phyloP scores from a whole-genome alignment of 1,140 invertebrate species.

The Conopomorpha cramerella region DNA sequence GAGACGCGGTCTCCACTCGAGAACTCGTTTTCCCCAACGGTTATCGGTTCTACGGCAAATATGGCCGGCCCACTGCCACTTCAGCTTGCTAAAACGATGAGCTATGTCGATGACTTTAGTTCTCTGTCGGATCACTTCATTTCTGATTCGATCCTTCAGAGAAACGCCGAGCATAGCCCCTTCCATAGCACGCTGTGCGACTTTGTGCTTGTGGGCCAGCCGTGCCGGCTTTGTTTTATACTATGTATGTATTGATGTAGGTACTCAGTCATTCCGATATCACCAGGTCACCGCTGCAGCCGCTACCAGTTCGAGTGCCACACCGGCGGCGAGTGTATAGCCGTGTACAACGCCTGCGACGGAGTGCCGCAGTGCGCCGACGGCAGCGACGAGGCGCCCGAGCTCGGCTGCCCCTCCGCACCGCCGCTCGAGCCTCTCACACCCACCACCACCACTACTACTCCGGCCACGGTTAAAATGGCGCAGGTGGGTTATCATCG shows the following conservation, averaged over 20 bases:
- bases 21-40: too few relatives aligned
- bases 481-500: neutral
- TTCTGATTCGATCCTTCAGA: too few relatives aligned
- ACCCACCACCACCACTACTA: conserved; percentile 5
- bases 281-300: conserved; percentile 63
- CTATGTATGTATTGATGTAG: neutral
- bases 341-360: conserved; percentile 94
- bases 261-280: neutral
- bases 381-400: conserved; percentile 85
- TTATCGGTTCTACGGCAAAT: too few relatives aligned
- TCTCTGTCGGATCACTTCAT: too few relatives aligned
- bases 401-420: conserved; percentile 73
- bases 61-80: too few relatives aligned
- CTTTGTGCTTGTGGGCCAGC: too few relatives aligned
- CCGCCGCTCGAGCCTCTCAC: conserved; percentile 8
- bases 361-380: conserved; percentile 92
- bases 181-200: too few relatives aligned
- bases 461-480: conserved; percentile 5
- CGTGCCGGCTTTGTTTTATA: too few relatives aligned
- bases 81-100: too few relatives aligned
- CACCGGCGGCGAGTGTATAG: conserved; percentile 87
- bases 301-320: conserved; percentile 88
- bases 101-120: too few relatives aligned
- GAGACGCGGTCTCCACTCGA: too few relatives aligned
- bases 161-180: too few relatives aligned